Conservation (phyloP, 2,888 invertebrate genomes). For the Tipula lateralis region DNA sequence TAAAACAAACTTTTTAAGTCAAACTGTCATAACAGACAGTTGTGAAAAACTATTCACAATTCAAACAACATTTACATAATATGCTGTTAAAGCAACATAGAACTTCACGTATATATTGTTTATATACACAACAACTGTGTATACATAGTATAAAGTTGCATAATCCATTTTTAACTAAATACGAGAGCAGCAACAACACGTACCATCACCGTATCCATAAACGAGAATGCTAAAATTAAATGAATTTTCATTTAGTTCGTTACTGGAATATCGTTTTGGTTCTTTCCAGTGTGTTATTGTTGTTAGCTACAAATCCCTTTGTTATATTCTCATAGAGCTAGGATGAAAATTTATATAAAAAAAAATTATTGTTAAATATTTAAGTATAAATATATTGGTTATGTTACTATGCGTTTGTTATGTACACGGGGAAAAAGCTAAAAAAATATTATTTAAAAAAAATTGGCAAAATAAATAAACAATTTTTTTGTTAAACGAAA, state of each 20-base stretch:
- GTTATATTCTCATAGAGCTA: not conserved
- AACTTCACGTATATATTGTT: not conserved
- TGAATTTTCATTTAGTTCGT: not conserved
- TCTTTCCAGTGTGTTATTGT: not conserved
- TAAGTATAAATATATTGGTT: not conserved
- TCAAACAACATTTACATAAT: not conserved
- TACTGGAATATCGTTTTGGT: not conserved
- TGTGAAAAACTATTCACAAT: not conserved
- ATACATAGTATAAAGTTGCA: not conserved
- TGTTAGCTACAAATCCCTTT: not conserved
- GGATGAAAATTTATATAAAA: not conserved
- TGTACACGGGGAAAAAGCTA: too few species aligned
- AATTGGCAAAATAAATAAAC: too few species aligned
- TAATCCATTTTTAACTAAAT: not conserved
- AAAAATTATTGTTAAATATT: not conserved
- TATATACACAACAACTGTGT: not conserved
- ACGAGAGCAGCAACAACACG: not conserved
- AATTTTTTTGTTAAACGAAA: too few species aligned
- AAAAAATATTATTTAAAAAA: too few species aligned
- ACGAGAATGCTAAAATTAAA: not conserved
- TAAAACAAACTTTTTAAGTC: not conserved
- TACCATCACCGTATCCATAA: not conserved
- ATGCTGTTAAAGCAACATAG: too few species aligned
- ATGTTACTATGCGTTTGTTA: not conserved
- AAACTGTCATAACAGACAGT: not conserved